These are phyloP conservation scores for Cataglyphis altisquamis DNA, from an alignment of 2,888 invertebrate species.

Conservation along the genomic window DNA sequence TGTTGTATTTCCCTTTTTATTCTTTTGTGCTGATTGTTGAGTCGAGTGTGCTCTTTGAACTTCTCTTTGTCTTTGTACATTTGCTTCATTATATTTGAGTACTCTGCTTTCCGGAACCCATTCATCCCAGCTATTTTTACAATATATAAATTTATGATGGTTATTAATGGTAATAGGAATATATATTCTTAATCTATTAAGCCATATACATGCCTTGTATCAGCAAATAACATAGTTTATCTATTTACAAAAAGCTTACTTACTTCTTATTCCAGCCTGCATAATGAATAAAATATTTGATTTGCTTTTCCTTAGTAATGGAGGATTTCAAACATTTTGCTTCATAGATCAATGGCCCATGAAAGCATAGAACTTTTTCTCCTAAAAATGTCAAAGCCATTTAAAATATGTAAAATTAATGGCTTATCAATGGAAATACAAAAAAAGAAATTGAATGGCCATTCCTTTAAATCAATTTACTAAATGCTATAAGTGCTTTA, in stretches of 20 bases:
- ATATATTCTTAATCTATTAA: neutral
- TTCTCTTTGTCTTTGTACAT: constrained; percentile 89
- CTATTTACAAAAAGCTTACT: constrained; percentile 78
- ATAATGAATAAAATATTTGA: constrained; percentile 97
- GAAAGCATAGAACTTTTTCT: constrained; percentile 97
- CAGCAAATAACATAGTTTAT: neutral
- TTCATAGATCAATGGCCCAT: constrained; percentile 98
- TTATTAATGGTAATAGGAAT: neutral
- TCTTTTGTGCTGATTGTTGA: constrained; percentile 87
- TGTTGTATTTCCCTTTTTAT: constrained; percentile 79
- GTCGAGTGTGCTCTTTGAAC: constrained; percentile 88
- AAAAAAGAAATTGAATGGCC: constrained; percentile 22
- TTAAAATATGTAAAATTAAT: constrained; percentile 1
- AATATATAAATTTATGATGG: neutral
- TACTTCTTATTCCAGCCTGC: constrained; percentile 99
- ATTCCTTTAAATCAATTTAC: neutral
- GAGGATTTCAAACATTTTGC: constrained; percentile 97
- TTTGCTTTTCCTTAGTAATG: constrained; percentile 94
- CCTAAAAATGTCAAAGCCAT: constrained; percentile 86
- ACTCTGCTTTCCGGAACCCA: constrained; percentile 90
- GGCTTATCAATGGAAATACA: neutral
- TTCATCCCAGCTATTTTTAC: constrained; percentile 87
- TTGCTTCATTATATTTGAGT: constrained; percentile 89
- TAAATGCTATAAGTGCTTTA: neutral
- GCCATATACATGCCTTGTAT: neutral